Evolutionary conservation across 2,113 vertebrate genomes (phyloP), one percentile per base, ranked within the genome.

Genomic region (Ciconia boyciana): DNA sequence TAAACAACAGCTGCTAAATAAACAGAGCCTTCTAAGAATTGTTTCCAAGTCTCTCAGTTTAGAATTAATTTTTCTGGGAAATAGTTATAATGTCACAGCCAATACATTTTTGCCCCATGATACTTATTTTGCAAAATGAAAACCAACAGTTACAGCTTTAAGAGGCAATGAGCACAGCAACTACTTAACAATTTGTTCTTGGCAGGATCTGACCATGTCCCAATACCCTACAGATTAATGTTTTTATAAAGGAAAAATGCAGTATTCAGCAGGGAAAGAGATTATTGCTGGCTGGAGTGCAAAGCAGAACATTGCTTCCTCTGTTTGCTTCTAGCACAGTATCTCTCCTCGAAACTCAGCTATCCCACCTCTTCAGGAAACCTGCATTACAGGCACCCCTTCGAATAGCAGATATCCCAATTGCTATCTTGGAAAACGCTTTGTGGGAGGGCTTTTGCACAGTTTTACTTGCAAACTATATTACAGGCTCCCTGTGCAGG

Each of bases 141-240:
- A 88, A 96, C 90, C 77, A 97, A 89, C 75, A 95, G 95, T 93
- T 96, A 94, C 82, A 97, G 96, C 71, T 97, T 93, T 95, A 97
- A 96, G 85, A 97, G 90, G 87, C 94, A 97, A 97, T 18, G 11
- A 95, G 91, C 89, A 97, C 90, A 97, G 72, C 94, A 94, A 97
- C 78, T 62, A 94, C 96, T 97, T 97, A 97, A 98, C 94, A 98
- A 96, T 98, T 97, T 98, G 96, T 98, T 98, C 98, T 97, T 98
- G 97, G 97, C 97, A 97, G 93, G 75, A 96, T 89, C 69, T 92
- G 88, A 95, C 85, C 75, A 48, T 89, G 87, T 80, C 95, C 96
- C 89, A 95, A 84, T 94, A 96, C 91, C 82, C 92, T 94, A 83
- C 70, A 94, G 97, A 98, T 97, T 96, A 95, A 96, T 93, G 88